These are phyloP conservation scores for Enteromius fasciolatus DNA, from an alignment of 2,797 vertebrate genomes.

Conservation along the genomic window DNA sequence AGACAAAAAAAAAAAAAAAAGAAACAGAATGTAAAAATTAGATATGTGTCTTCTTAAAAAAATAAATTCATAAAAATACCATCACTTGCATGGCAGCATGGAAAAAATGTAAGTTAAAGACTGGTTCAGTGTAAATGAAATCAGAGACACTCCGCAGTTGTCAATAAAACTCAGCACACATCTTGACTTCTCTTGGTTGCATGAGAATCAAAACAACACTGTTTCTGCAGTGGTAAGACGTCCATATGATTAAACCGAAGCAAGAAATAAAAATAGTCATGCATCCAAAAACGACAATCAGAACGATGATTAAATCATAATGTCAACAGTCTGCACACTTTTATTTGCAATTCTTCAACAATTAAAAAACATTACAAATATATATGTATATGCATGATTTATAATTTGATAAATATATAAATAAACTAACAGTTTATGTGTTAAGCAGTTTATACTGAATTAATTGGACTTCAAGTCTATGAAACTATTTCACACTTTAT, in stretches of 20 bases:
- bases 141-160: not conserved
- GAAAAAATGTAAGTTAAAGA: not conserved
- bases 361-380: not conserved
- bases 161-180: slow-evolving; percentile 8
- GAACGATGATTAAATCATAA: not conserved
- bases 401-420: not conserved
- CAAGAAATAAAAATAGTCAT: not conserved
- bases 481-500: not conserved
- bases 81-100: not conserved
- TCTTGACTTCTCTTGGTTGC: not conserved
- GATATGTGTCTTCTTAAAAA: not conserved
- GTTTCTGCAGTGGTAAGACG: not conserved
- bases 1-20: not conserved
- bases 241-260: not conserved
- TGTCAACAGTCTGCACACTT: too few relatives aligned
- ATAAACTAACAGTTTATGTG: not conserved
- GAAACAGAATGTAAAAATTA: not conserved
- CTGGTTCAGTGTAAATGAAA: slow-evolving; percentile 15
- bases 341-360: not conserved
- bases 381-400: not conserved
- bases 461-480: not conserved
- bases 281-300: not conserved
- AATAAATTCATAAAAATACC: not conserved
- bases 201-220: not conserved
- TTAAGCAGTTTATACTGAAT: not conserved